Evolutionary conservation across 2,888 invertebrate genomes (phyloP).

Genomic region (Brachypalpus laphriformis): DNA sequence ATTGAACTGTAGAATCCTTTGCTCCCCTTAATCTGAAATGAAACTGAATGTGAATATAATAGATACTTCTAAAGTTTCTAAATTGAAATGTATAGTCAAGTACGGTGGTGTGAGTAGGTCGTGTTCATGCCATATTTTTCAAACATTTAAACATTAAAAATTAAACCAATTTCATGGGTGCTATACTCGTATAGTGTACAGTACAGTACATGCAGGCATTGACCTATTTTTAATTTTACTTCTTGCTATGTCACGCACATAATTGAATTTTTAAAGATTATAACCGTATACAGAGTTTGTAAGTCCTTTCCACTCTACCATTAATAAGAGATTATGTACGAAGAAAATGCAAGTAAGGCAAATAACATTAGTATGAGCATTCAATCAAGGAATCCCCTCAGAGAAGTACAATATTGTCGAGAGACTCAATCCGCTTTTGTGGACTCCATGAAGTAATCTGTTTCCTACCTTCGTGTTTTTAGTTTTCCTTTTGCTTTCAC

Average conservation of each 20-base stretch:
- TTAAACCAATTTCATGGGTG: neutral
- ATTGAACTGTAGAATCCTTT: constrained; percentile 7
- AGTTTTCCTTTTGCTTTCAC: neutral
- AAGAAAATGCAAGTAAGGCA: constrained; percentile 1
- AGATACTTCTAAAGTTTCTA: neutral
- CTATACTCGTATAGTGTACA: too few relatives aligned
- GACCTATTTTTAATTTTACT: constrained; percentile 9
- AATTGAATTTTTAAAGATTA: constrained; percentile 16
- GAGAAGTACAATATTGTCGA: constrained; percentile 6
- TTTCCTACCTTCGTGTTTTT: constrained; percentile 5
- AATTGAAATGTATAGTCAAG: neutral
- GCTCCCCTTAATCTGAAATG: constrained; percentile 1
- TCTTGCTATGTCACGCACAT: constrained; percentile 20
- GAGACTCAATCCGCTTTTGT: constrained; percentile 2
- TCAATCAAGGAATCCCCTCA: neutral
- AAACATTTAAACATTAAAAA: neutral
- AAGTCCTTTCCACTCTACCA: neutral
- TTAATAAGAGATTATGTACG: neutral
- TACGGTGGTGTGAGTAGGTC: neutral
- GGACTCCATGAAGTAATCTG: neutral
- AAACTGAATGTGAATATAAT: neutral
- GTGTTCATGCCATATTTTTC: neutral
- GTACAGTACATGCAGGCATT: neutral
- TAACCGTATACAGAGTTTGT: neutral
- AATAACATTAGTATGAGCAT: neutral